A percentile compares a stretch with the other conserved stretches of the same genome.
Conservation (phyloP, 2,888 invertebrate species). For the Seira sanloemensis region DNA sequence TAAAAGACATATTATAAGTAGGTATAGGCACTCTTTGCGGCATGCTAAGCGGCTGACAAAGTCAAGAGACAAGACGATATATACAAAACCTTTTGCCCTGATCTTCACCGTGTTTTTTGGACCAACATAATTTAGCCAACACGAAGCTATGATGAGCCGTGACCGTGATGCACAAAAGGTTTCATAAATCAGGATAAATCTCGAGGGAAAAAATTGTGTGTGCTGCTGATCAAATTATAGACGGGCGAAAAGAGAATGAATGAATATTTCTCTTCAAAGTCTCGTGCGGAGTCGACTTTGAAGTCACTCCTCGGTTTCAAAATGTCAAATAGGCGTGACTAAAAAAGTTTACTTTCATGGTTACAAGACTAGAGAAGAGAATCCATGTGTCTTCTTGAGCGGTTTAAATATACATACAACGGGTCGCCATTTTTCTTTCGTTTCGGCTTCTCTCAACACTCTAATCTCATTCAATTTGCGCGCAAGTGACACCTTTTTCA, state of each 20-base stretch:
- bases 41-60: background rate
- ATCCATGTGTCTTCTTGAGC: no score
- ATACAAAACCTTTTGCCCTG: background rate
- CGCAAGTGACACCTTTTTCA: background rate
- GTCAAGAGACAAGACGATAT: background rate
- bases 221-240: no score
- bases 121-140: background rate
- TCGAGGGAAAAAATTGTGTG: background rate
- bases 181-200: background rate
- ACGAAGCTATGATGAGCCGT: background rate
- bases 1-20: background rate
- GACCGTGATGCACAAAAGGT: background rate
- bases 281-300: background rate
- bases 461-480: no score
- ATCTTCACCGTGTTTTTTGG: background rate
- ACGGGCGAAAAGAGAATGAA: no score
- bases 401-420: background rate
- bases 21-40: background rate
- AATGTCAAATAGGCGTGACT: slow-evolving; percentile 4
- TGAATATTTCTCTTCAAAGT: background rate
- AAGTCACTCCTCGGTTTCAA: background rate
- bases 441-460: background rate
- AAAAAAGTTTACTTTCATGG: background rate
- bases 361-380: background rate
- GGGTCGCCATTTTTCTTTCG: background rate